phyloP scores from a whole-genome alignment of 2,113 vertebrate genomes.

The Lanius collurio region DNA sequence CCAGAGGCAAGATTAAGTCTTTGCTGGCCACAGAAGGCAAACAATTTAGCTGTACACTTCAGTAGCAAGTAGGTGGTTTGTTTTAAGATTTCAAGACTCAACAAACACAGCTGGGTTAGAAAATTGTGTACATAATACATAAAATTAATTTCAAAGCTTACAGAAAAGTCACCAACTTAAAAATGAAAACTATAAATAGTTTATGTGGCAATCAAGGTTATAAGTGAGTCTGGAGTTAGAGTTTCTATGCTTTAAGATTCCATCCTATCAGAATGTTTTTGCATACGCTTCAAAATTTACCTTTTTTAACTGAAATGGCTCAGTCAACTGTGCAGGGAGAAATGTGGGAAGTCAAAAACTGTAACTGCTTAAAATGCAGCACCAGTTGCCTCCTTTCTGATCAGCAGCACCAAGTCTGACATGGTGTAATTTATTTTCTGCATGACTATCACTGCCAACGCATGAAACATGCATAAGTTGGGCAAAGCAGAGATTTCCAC shows the following conservation, averaged over 20 bases:
- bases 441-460: not conserved
- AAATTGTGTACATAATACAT: not conserved
- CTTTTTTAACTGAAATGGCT: not conserved
- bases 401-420: not conserved
- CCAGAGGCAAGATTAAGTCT: not conserved
- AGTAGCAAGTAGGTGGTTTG: not conserved
- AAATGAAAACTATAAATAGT: not conserved
- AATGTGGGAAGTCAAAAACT: not conserved
- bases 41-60: not conserved
- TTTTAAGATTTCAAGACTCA: not conserved
- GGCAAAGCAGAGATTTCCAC: not conserved
- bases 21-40: not conserved
- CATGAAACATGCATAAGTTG: conserved; percentile 43
- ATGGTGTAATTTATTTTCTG: conserved; percentile 25
- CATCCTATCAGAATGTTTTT: not conserved
- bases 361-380: conserved; percentile 25
- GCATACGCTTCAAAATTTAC: not conserved
- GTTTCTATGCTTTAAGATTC: not conserved
- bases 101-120: not conserved
- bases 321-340: not conserved
- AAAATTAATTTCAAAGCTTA: not conserved
- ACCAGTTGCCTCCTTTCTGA: not conserved
- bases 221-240: not conserved
- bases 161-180: not conserved
- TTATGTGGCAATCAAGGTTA: not conserved